A percentile compares a stretch with the other conserved stretches of the same genome.
These are phyloP conservation scores for Hypena proboscidalis DNA, from an alignment of 2,888 invertebrate species.

Conservation along the genomic window DNA sequence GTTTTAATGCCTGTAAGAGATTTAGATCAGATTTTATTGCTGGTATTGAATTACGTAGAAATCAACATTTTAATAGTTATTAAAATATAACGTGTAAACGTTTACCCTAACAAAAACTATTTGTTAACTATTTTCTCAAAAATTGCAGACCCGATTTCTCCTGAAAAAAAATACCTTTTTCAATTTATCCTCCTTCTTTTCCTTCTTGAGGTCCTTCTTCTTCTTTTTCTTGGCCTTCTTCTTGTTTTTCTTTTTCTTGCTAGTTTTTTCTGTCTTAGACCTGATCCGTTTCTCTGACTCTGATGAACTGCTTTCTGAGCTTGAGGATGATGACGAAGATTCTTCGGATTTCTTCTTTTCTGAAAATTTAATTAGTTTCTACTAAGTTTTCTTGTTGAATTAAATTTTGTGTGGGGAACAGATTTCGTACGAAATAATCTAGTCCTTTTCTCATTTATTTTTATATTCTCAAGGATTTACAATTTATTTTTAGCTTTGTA, in stretches of 20 bases:
- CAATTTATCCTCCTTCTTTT: slow-evolving; percentile 84
- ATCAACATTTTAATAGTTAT: too few relatives aligned
- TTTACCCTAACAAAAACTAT: too few relatives aligned
- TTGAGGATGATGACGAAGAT: slow-evolving; percentile 61
- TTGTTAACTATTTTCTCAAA: too few relatives aligned
- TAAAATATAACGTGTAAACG: slow-evolving; percentile 2
- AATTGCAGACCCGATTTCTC: too few relatives aligned
- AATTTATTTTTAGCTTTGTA: too few relatives aligned
- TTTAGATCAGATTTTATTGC: too few relatives aligned
- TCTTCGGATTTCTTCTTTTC: slow-evolving; percentile 55
- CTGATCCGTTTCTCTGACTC: slow-evolving; percentile 69
- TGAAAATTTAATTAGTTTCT: slow-evolving; percentile 5
- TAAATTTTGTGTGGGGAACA: too few relatives aligned
- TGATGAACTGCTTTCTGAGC: slow-evolving; percentile 69
- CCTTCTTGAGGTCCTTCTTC: slow-evolving; percentile 75
- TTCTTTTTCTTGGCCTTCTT: slow-evolving; percentile 77
- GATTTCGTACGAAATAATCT: too few relatives aligned
- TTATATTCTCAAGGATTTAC: too few relatives aligned
- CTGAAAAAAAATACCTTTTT: slow-evolving; percentile 67
- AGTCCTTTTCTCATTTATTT: too few relatives aligned
- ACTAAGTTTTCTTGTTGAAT: too few relatives aligned
- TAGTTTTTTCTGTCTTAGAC: slow-evolving; percentile 77
- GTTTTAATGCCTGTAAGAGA: slow-evolving; percentile 85
- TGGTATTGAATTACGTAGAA: too few relatives aligned
- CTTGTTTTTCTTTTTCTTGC: slow-evolving; percentile 82